Conservation (phyloP, 2,113 vertebrate species). For the Haemorhous mexicanus region DNA sequence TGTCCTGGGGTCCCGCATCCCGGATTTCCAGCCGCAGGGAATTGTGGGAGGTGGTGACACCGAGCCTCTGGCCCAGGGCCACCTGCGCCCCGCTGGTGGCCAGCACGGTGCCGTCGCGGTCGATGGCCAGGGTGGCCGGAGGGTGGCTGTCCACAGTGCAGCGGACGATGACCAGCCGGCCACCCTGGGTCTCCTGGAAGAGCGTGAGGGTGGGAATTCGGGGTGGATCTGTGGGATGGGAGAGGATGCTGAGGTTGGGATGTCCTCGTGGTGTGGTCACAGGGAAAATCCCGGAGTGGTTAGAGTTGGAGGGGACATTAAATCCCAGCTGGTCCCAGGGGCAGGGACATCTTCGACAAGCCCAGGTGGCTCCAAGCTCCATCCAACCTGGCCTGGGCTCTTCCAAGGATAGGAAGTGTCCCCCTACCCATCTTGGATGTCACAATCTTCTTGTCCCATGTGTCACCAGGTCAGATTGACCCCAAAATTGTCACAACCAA, state of each 20-base stretch:
- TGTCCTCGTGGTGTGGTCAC: fast-evolving
- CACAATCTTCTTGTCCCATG: background rate
- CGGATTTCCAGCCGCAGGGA: conserved; percentile 67
- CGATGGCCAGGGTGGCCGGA: conserved; percentile 42
- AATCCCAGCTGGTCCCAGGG: background rate
- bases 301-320: background rate
- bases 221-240: conserved; percentile 61
- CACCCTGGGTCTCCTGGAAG: conserved; percentile 63
- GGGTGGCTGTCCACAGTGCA: conserved; percentile 72
- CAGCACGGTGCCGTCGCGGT: background rate
- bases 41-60: conserved; percentile 28
- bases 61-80: background rate
- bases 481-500: background rate
- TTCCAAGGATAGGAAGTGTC: background rate
- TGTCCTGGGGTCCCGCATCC: background rate
- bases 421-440: background rate
- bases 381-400: background rate
- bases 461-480: fast-evolving
- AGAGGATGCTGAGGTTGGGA: background rate
- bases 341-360: fast-evolving
- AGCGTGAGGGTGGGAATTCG: conserved; percentile 27
- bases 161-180: conserved; percentile 48
- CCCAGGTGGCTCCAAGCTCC: background rate
- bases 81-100: background rate
- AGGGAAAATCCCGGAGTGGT: fast-evolving